Base-by-base conservation (phyloP, 2,113 vertebrate genomes). In the Oplegnathus fasciatus region DNA sequence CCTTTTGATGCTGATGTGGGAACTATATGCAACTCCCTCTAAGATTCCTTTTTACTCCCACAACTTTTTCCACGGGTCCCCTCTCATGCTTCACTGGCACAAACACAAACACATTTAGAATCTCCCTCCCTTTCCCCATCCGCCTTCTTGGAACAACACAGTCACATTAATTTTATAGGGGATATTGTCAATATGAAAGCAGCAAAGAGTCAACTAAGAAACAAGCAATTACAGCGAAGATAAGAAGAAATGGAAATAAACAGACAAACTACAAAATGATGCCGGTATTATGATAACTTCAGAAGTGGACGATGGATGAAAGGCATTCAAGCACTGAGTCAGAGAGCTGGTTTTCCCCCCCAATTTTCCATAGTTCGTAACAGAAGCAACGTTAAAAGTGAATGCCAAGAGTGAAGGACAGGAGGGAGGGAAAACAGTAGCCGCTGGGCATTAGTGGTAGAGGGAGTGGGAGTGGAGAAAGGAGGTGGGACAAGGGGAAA, bases 31-130 rank as follows among this genome's bases (percentile, higher is more conserved):
- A 83, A 46, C 70, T 83, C 82, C 20, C 67, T 71, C 55, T 40
- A 22, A 58, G 54, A 74, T 44, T 70, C 64, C 50, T 54, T 81
- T 80, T 46, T 30, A 71, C 57, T 69, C 42, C 66, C 69, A 76
- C 65, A 85, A 66, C 26, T 79, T 92, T 91, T 93, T 93, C 86
- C 89, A 86, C 28, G 65, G 71, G 60, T 81, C 69, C 58, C 37
- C 26, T 73, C 62, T 70, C 62, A 24, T 57, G n/a, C 54, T 58
- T 55, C 64, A 76, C 26, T 69, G 73, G 62, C 69, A 60, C 52
- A 74, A 34, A 48, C 32, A 71, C 72, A 73, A 57, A 75, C 75
- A 80, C 61, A 77, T 58, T 64, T 57, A 62, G 83, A 85, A 87
- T 84, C 73, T 75, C 80, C 86, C 83, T 62, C 57, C n/a, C 30